These are phyloP conservation scores for Saxicola maurus DNA, from an alignment of 2,797 vertebrate species.

Conservation along the genomic window DNA sequence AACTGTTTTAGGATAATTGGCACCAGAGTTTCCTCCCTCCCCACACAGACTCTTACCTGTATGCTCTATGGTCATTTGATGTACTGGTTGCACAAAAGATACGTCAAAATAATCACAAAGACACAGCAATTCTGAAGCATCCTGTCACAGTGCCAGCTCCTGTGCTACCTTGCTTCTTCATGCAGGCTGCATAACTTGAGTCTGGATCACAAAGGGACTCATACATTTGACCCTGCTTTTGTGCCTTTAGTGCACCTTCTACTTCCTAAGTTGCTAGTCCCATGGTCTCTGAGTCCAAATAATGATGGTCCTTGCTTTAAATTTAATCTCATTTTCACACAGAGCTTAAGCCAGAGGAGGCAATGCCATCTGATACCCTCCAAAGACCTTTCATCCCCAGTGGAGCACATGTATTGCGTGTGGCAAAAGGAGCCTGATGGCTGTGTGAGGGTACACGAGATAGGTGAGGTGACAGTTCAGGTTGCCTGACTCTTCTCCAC, in stretches of 20 bases:
- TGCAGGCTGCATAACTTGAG: rapidly evolving
- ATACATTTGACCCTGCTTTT: neutral
- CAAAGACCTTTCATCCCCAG: neutral
- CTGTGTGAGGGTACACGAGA: neutral
- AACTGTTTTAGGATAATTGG: neutral
- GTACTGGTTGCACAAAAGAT: neutral
- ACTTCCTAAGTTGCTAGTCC: neutral
- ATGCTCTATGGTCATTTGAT: neutral
- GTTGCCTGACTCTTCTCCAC: neutral
- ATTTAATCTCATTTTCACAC: neutral
- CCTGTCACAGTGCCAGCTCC: neutral
- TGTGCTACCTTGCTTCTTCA: neutral
- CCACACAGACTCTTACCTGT: neutral
- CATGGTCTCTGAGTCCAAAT: neutral
- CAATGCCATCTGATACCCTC: neutral
- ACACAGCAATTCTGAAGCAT: neutral
- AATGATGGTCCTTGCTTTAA: neutral
- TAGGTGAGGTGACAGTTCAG: neutral
- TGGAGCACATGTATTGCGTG: neutral
- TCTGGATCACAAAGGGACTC: neutral
- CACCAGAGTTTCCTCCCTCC: neutral
- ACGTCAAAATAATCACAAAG: neutral
- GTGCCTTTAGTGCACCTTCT: neutral
- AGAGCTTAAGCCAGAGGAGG: neutral
- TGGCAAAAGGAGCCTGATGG: neutral